These are phyloP conservation scores for Merodon equestris DNA, from an alignment of 2,888 invertebrate genomes.

Conservation along the genomic window DNA sequence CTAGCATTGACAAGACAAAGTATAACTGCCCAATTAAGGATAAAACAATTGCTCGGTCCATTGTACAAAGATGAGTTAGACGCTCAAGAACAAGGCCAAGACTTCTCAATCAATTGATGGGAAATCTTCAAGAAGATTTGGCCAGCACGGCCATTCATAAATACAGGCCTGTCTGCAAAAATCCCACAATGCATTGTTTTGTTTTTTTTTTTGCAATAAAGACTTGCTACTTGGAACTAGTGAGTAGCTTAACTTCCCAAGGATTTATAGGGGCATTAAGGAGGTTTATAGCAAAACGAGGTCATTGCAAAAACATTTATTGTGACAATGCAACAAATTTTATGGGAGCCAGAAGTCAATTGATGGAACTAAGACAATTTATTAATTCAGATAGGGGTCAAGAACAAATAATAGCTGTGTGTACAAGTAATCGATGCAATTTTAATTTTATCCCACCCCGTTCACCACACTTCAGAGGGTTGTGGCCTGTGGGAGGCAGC, in stretches of 20 bases:
- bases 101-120: too few relatives aligned
- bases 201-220: too few relatives aligned
- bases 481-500: conserved; percentile 25
- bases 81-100: too few relatives aligned
- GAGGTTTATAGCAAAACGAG: not conserved
- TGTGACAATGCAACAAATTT: conserved; percentile 5
- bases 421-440: conserved; percentile 4
- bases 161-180: too few relatives aligned
- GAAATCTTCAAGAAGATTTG: too few relatives aligned
- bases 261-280: too few relatives aligned
- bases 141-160: too few relatives aligned
- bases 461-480: conserved; percentile 5
- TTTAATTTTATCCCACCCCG: conserved; percentile 15
- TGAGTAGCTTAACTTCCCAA: too few relatives aligned
- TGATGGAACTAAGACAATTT: conserved; percentile 1
- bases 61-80: not conserved
- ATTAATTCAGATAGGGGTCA: not conserved
- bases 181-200: too few relatives aligned
- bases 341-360: not conserved
- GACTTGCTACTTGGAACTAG: too few relatives aligned
- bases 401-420: not conserved
- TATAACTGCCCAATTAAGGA: conserved; percentile 69
- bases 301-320: not conserved
- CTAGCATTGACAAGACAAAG: conserved; percentile 48
- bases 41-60: conserved; percentile 22